These are phyloP conservation scores for Phymatocera aterrima DNA, from an alignment of 2,888 invertebrate genomes.

Conservation along the genomic window DNA sequence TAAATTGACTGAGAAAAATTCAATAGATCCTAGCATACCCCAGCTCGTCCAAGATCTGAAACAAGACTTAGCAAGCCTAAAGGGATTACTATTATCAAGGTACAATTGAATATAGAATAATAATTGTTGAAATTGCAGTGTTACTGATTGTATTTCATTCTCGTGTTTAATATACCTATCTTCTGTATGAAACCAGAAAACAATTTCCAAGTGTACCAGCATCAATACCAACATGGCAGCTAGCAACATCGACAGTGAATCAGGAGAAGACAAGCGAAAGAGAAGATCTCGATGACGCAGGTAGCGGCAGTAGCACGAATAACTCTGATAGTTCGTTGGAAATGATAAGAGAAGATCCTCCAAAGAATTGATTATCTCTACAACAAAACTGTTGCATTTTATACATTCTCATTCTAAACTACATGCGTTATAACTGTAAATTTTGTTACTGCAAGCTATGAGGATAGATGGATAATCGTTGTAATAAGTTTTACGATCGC, in stretches of 20 bases:
- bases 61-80: slow-evolving; percentile 71
- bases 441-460: no score
- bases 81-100: slow-evolving; percentile 71
- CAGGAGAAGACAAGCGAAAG: slow-evolving; percentile 68
- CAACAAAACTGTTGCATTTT: slow-evolving; percentile 22
- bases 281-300: slow-evolving; percentile 70
- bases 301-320: slow-evolving; percentile 73
- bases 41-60: slow-evolving; percentile 71
- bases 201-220: slow-evolving; percentile 84
- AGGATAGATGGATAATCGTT: no score
- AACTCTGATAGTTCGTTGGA: slow-evolving; percentile 75
- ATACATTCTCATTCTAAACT: no score
- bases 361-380: slow-evolving; percentile 51
- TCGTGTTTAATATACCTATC: no score
- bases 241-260: slow-evolving; percentile 75
- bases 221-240: slow-evolving; percentile 89
- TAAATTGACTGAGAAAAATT: slow-evolving; percentile 65
- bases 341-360: slow-evolving; percentile 74
- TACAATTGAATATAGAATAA: slow-evolving; percentile 54
- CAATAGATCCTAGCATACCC: slow-evolving; percentile 65
- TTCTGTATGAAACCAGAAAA: no score
- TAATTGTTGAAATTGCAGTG: slow-evolving; percentile 30
- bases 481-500: no score
- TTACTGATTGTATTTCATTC: slow-evolving; percentile 40
- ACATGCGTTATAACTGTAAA: no score